Percentiles rank a stretch among this genome's conserved stretches.
Evolutionary conservation across 2,113 vertebrate species (phyloP).

Genomic region (Maccullochella peelii): DNA sequence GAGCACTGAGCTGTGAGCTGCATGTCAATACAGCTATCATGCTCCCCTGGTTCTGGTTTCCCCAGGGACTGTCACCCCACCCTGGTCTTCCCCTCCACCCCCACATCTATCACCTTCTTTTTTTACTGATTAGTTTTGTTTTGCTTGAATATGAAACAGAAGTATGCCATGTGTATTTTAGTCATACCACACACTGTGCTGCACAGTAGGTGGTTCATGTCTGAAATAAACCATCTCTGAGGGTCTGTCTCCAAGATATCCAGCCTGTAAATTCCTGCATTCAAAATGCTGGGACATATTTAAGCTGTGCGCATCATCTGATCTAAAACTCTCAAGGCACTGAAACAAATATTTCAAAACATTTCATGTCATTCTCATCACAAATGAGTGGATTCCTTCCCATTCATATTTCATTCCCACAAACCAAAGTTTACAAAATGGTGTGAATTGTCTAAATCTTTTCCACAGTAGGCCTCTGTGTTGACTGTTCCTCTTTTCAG

Average conservation of each 20-base stretch:
- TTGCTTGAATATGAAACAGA: constrained; percentile 77
- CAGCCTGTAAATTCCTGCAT: no score
- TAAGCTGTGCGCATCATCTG: no score
- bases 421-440: constrained; percentile 4
- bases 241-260: background rate
- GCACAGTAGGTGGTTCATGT: background rate
- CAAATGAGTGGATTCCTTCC: background rate
- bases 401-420: constrained; percentile 13
- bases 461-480: constrained; percentile 24
- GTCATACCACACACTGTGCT: background rate
- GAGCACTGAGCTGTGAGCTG: constrained; percentile 60
- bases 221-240: background rate
- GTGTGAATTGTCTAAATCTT: constrained; percentile 13
- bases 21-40: constrained; percentile 38
- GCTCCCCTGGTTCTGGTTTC: constrained; percentile 47
- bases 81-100: constrained; percentile 68
- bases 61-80: constrained; percentile 70
- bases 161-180: background rate
- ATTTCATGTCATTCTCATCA: background rate
- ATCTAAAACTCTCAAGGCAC: background rate
- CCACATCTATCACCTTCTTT: constrained; percentile 35
- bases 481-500: constrained; percentile 74
- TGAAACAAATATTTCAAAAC: background rate
- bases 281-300: background rate
- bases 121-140: constrained; percentile 74